A percentile compares a stretch with the other conserved stretches of the same genome.
Conservation (phyloP, 2,113 vertebrate species). For the Speoplatyrhinus poulsoni region DNA sequence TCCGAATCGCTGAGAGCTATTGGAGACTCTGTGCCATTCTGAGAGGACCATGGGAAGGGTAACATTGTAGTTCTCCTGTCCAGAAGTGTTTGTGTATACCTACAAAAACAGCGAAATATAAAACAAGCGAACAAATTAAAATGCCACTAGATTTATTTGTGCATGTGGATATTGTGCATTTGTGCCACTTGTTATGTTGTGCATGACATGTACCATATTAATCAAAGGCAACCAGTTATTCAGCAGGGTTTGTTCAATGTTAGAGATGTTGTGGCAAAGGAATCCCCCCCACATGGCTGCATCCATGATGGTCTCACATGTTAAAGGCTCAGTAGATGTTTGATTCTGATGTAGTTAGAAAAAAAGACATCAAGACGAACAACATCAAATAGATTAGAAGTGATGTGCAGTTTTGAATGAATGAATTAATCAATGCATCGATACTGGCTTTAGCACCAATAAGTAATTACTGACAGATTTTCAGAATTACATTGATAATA, state of each 20-base stretch:
- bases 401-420: not conserved
- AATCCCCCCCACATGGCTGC: conserved; percentile 43
- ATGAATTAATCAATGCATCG: not conserved
- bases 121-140: not conserved
- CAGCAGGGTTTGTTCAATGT: conserved; percentile 34
- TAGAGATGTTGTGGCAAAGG: conserved; percentile 55
- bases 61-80: conserved; percentile 25
- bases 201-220: conserved; percentile 50
- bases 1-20: conserved; percentile 29
- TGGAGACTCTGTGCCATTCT: conserved; percentile 64
- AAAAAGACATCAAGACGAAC: too few relatives aligned
- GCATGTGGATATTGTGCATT: not conserved
- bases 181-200: not conserved
- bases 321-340: not conserved
- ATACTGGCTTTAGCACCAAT: not conserved
- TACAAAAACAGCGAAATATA: conserved; percentile 31
- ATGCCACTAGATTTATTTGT: not conserved
- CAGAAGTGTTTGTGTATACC: conserved; percentile 18
- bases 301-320: conserved; percentile 53
- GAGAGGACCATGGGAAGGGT: conserved; percentile 69
- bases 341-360: conserved; percentile 33
- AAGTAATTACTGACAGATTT: not conserved
- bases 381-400: not conserved
- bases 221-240: conserved; percentile 47
- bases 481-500: conserved; percentile 52